These are phyloP conservation scores for Lagodon rhomboides DNA, from an alignment of 2,797 vertebrate genomes.

Conservation along the genomic window DNA sequence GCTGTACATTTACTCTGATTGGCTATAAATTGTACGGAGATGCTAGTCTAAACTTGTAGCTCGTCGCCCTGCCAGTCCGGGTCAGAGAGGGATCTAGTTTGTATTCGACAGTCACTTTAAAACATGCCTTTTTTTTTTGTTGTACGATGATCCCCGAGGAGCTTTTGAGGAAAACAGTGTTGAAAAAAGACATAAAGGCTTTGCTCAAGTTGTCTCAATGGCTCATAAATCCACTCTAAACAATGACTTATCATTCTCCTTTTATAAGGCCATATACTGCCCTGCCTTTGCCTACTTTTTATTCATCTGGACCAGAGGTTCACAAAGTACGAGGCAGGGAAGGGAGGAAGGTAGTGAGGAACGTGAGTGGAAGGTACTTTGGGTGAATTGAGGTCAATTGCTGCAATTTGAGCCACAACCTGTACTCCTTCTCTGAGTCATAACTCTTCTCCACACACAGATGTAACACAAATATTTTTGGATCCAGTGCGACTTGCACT, in stretches of 20 bases:
- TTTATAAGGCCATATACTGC: background rate
- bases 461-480: no score
- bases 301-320: constrained; percentile 14
- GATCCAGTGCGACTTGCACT: no score
- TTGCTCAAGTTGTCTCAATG: background rate
- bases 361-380: background rate
- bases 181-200: background rate
- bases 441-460: background rate
- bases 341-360: background rate
- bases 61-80: background rate
- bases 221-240: background rate
- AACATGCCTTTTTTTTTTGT: constrained; percentile 9
- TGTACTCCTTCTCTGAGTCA: background rate
- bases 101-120: constrained; percentile 12
- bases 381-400: background rate
- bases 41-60: constrained; percentile 18
- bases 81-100: constrained; percentile 15
- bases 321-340: background rate
- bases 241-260: constrained; percentile 8
- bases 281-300: background rate
- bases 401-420: background rate
- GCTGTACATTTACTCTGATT: constrained; percentile 34
- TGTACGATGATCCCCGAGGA: background rate
- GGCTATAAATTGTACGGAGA: constrained; percentile 39
- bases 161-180: background rate